Conservation (phyloP, 2,888 invertebrate species). For the Oscheius sp. region DNA sequence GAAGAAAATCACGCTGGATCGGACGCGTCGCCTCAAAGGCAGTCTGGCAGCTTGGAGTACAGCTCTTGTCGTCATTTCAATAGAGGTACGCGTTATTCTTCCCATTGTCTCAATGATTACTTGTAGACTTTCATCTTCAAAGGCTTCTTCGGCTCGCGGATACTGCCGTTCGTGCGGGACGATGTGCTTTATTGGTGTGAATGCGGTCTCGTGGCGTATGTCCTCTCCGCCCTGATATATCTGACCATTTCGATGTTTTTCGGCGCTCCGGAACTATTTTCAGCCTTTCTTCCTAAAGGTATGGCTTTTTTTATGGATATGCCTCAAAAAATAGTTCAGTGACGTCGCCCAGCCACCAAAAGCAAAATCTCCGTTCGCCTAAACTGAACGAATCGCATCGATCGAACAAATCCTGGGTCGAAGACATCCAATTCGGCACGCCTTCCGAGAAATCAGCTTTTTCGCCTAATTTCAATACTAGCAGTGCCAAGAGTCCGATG, state of each 20-base stretch:
- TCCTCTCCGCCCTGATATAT: conserved; percentile 1
- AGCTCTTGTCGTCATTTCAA: conserved; percentile 3
- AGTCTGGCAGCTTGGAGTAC: conserved; percentile 9
- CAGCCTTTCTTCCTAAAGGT: background rate
- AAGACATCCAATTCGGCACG: conserved; percentile 22
- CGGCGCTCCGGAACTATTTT: background rate
- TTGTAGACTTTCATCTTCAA: conserved; percentile 19
- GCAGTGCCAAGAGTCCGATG: background rate
- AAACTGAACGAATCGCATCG: background rate
- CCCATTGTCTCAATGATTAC: background rate
- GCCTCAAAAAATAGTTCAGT: background rate
- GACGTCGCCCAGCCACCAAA: background rate
- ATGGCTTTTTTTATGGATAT: background rate
- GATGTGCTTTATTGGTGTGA: background rate
- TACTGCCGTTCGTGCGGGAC: conserved; percentile 9
- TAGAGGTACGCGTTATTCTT: background rate
- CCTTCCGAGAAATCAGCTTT: conserved; percentile 2
- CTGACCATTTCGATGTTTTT: conserved; percentile 2
- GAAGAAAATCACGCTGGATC: background rate
- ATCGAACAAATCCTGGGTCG: conserved; percentile 33
- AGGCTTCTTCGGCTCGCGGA: conserved; percentile 5
- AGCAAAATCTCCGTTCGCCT: background rate
- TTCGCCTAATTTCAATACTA: background rate
- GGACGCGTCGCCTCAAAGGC: conserved; percentile 8
- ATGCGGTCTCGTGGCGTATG: conserved; percentile 13